Evolutionary conservation across 2,888 invertebrate genomes (phyloP).

Genomic region (Chrysolina haemoptera): DNA sequence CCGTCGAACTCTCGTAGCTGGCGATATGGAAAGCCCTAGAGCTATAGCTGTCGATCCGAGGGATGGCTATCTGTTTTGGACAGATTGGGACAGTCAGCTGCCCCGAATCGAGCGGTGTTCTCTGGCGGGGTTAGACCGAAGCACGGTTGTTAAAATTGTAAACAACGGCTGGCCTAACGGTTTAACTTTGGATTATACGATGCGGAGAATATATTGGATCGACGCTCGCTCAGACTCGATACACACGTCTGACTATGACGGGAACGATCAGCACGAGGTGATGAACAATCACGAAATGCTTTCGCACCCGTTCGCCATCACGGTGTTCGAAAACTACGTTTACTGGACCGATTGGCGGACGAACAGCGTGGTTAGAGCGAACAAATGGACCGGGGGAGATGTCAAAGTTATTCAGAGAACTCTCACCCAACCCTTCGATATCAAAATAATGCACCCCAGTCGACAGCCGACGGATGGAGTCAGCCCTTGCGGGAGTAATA

Average conservation of each 20-base stretch:
- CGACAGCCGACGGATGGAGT: conserved; percentile 77
- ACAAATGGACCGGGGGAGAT: conserved; percentile 89
- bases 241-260: conserved; percentile 87
- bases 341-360: conserved; percentile 97
- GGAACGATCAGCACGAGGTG: conserved; percentile 77
- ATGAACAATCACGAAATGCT: conserved; percentile 80
- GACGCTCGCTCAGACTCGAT: conserved; percentile 91
- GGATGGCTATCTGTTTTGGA: conserved; percentile 87
- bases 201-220: conserved; percentile 85
- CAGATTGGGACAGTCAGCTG: conserved; percentile 86
- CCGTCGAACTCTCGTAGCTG: conserved; percentile 82
- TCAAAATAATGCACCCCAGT: conserved; percentile 86
- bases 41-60: conserved; percentile 88
- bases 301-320: conserved; percentile 91
- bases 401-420: conserved; percentile 86
- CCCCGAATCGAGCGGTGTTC: conserved; percentile 88
- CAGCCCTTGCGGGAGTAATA: conserved; percentile 80
- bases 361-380: conserved; percentile 88
- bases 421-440: conserved; percentile 91
- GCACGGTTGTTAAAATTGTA: conserved; percentile 71
- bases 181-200: conserved; percentile 83
- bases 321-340: conserved; percentile 87
- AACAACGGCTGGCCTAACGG: conserved; percentile 90
- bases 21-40: conserved; percentile 86
- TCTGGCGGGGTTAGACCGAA: conserved; percentile 81